Evolutionary conservation across 2,888 invertebrate genomes (phyloP).

Genomic region (Drosophila anceps): DNA sequence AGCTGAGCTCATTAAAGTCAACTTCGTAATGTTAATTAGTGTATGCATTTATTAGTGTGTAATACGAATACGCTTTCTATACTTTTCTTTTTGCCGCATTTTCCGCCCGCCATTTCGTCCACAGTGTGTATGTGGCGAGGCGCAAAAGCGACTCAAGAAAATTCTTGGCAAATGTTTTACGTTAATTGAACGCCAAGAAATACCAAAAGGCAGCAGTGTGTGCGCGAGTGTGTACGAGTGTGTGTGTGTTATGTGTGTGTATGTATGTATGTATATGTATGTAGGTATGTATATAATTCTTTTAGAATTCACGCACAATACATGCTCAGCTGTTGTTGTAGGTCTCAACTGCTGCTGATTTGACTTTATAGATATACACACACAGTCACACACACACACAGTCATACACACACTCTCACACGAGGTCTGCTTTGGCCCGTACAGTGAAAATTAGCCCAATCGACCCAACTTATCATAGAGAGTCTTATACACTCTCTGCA

Average conservation of each 20-base stretch:
- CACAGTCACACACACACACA: neutral
- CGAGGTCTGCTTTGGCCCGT: neutral
- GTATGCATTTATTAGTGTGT: constrained; percentile 24
- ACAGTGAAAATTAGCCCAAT: constrained; percentile 25
- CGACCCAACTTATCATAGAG: constrained; percentile 1
- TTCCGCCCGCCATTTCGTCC: neutral
- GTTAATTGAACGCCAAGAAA: constrained; percentile 76
- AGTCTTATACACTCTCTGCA: neutral
- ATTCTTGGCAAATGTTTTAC: constrained; percentile 77
- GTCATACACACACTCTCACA: neutral
- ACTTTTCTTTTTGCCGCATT: constrained; percentile 17
- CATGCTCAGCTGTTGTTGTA: constrained; percentile 74
- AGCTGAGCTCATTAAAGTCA: constrained; percentile 16
- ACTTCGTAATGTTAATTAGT: constrained; percentile 29
- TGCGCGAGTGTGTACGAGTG: constrained; percentile 21
- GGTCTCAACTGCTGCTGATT: constrained; percentile 46
- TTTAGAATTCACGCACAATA: constrained; percentile 36
- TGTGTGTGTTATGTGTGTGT: neutral
- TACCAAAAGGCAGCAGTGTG: constrained; percentile 38
- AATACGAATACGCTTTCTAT: constrained; percentile 25
- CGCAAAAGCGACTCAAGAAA: constrained; percentile 49
- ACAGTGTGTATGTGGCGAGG: constrained; percentile 18
- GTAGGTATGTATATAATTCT: constrained; percentile 1
- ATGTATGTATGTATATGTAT: neutral
- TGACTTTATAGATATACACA: constrained; percentile 4